Conservation (phyloP, 1,140 invertebrate genomes). For the Hesperophylax magnus region DNA sequence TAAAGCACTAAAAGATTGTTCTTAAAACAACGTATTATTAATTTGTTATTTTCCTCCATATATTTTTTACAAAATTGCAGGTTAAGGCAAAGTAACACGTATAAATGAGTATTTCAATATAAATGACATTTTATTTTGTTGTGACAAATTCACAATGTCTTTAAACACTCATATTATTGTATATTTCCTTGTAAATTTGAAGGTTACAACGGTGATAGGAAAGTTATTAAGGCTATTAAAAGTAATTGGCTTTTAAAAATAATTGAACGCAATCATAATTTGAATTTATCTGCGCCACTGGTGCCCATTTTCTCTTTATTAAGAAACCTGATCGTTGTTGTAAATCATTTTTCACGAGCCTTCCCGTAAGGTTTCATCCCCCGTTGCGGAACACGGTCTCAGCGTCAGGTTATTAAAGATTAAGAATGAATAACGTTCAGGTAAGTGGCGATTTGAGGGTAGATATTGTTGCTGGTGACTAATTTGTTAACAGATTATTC, state of each 20-base stretch:
- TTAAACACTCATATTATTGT: not conserved
- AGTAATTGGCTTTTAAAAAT: conserved; percentile 49
- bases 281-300: conserved; percentile 49
- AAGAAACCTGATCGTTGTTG: conserved; percentile 28
- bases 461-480: too few relatives aligned
- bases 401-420: too few relatives aligned
- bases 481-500: too few relatives aligned
- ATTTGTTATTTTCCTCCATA: too few relatives aligned
- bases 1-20: too few relatives aligned
- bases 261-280: conserved; percentile 53
- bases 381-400: not conserved
- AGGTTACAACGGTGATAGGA: conserved; percentile 25
- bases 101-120: too few relatives aligned
- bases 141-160: not conserved
- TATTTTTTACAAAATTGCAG: too few relatives aligned
- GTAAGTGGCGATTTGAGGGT: too few relatives aligned
- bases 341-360: conserved; percentile 20
- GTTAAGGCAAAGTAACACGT: too few relatives aligned
- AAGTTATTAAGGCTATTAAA: conserved; percentile 10
- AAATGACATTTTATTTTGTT: too few relatives aligned
- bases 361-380: not conserved
- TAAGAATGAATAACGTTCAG: too few relatives aligned
- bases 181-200: not conserved
- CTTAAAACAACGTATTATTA: too few relatives aligned
- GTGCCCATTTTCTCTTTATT: conserved; percentile 37